Percentiles rank a stretch among this genome's conserved stretches.
These are phyloP conservation scores for Chromoteleia sp. DNA, from an alignment of 2,888 invertebrate genomes.

Conservation along the genomic window DNA sequence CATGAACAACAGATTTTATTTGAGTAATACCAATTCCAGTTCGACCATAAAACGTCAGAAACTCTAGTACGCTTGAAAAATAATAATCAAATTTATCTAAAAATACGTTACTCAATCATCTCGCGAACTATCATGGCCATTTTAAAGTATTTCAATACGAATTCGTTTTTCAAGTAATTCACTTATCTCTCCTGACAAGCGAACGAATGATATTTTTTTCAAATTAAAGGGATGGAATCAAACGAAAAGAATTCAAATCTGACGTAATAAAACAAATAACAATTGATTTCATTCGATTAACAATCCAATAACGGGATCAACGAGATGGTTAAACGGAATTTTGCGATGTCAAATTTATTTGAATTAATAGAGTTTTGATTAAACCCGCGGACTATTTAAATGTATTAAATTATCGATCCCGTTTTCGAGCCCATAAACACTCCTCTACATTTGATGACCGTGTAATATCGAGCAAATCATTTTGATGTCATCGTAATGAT, in stretches of 20 bases:
- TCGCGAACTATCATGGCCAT: not conserved
- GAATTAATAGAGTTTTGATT: constrained; percentile 3
- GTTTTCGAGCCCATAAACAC: constrained; percentile 12
- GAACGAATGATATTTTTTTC: constrained; percentile 7
- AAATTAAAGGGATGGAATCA: constrained; percentile 12
- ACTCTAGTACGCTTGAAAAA: no score
- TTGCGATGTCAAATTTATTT: not conserved
- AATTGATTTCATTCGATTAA: not conserved
- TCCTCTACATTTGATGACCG: constrained; percentile 5
- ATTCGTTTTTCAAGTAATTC: constrained; percentile 4
- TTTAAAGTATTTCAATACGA: not conserved
- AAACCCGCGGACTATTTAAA: not conserved
- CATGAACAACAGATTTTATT: no score
- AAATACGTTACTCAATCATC: no score
- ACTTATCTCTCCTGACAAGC: not conserved
- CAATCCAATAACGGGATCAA: not conserved
- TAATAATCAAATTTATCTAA: no score
- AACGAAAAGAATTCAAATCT: not conserved
- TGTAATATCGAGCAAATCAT: constrained; percentile 35
- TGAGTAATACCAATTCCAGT: no score
- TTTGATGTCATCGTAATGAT: constrained; percentile 25
- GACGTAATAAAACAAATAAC: not conserved
- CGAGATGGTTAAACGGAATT: not conserved
- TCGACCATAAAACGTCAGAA: no score
- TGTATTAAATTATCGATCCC: constrained; percentile 34